phyloP scores from a whole-genome alignment of 2,113 vertebrate species.

The Suncus etruscus region DNA sequence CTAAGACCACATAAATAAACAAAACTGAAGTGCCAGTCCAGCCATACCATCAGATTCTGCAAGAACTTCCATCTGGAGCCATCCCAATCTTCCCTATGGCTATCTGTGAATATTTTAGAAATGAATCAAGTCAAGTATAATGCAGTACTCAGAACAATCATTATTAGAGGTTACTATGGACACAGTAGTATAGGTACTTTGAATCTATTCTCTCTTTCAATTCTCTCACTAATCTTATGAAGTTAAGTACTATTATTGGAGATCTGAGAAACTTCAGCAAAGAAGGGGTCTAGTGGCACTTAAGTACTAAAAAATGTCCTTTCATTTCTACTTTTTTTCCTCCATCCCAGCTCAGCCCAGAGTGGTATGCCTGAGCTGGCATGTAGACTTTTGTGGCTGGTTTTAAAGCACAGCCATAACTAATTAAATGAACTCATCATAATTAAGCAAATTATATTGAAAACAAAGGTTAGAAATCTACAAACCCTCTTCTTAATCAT shows the following conservation, averaged over 20 bases:
- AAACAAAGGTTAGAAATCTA: slow-evolving; percentile 19
- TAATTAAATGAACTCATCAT: slow-evolving; percentile 1
- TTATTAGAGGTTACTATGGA: neutral
- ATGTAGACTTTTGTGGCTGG: slow-evolving; percentile 31
- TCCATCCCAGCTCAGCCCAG: neutral
- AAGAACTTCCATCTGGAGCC: neutral
- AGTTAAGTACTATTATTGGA: neutral
- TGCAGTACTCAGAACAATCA: neutral
- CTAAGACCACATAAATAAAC: neutral
- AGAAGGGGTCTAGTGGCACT: neutral
- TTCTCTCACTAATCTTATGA: neutral
- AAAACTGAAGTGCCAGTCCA: neutral
- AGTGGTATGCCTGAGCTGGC: neutral
- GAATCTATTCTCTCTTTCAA: neutral
- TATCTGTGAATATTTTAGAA: neutral
- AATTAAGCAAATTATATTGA: slow-evolving; percentile 56
- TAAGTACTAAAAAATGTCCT: neutral
- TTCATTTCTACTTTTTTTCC: neutral
- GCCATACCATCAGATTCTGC: neutral
- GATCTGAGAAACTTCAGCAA: neutral
- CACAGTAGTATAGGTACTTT: neutral
- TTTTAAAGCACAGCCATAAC: neutral
- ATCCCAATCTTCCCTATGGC: neutral
- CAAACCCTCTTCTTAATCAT: neutral
- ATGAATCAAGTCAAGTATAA: neutral